Conservation (phyloP, 1,140 invertebrate genomes). For the Sycobia sp. region DNA sequence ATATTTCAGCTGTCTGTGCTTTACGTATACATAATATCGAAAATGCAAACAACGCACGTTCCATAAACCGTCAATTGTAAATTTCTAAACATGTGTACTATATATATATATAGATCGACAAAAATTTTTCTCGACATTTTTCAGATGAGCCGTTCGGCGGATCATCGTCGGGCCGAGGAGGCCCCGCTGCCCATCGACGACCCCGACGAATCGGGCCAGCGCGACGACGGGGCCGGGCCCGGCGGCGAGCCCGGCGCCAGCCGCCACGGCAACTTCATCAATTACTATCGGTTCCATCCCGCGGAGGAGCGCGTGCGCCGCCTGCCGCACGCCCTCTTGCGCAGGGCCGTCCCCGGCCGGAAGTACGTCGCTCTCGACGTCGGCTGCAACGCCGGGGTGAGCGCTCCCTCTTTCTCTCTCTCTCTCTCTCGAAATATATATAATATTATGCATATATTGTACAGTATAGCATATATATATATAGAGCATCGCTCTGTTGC, state of each 20-base stretch:
- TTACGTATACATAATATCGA: too few species aligned
- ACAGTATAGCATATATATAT: too few species aligned
- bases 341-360: constrained; percentile 38
- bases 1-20: too few species aligned
- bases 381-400: constrained; percentile 79
- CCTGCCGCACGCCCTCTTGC: constrained; percentile 63
- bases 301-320: constrained; percentile 68
- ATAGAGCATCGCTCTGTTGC: too few species aligned
- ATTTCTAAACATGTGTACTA: too few species aligned
- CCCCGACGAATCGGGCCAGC: too few species aligned
- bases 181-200: too few species aligned
- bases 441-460: too few species aligned
- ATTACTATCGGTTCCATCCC: constrained; percentile 83
- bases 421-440: too few species aligned
- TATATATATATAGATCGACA: too few species aligned
- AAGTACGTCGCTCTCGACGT: constrained; percentile 72
- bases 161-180: background rate
- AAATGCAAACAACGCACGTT: too few species aligned
- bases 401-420: constrained; percentile 27
- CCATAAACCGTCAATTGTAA: too few species aligned
- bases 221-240: background rate
- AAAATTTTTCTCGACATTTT: background rate
- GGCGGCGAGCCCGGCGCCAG: constrained; percentile 65
- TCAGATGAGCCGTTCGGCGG: background rate
- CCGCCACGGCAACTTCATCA: constrained; percentile 81